Base-by-base conservation (phyloP, 2,113 vertebrate species). In the Colossoma macropomum region DNA sequence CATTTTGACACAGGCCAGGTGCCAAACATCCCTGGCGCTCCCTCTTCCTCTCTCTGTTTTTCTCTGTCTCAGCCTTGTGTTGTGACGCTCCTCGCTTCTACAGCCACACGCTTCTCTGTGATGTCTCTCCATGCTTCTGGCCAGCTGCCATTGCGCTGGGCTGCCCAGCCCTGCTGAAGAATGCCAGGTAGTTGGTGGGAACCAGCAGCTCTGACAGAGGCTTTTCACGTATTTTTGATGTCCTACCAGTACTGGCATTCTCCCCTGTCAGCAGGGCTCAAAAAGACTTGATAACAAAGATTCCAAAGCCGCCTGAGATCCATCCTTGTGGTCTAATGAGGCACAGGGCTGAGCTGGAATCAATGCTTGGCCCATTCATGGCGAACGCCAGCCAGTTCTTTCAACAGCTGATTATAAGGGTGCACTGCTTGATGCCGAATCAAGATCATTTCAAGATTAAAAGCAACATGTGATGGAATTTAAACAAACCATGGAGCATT, bases 141-240 rank as follows among this genome's bases (percentile, higher is more conserved):
- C 82, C 78, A 75, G 54, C 45, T 54, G 78, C 81, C 74, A 81
- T 28, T 56, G 72, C 65, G 60, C 21, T 30, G 21, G 1, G 21
- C 41, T 38, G 41, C 25, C 38, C 56, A n/a, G 10, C 66, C 59
- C 59, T 70, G 45, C 59, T 80, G 52, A 73, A 54, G 27, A 75
- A 63, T 77, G 84, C 73, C 62, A 84, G 84, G 79, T 81, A 84
- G 78, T 34, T 45, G 13, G 16, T 38, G 38, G 48, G 59, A 75
- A n/a, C 23, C 79, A 68, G n/a, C 23, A 12, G 28, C 71, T 62
- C 23, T 77, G 70, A 80, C 52, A 75, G 54, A 79, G 65, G 54
- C 59, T 75, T 50, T 54, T 83, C 73, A 25, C 54, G 62, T 78
- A 69, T 86, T 80, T 80, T 83, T 84, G 82, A 88, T 82, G 82